Base-by-base conservation (phyloP, 2,888 invertebrate genomes). In the Druceiella hillmani region DNA sequence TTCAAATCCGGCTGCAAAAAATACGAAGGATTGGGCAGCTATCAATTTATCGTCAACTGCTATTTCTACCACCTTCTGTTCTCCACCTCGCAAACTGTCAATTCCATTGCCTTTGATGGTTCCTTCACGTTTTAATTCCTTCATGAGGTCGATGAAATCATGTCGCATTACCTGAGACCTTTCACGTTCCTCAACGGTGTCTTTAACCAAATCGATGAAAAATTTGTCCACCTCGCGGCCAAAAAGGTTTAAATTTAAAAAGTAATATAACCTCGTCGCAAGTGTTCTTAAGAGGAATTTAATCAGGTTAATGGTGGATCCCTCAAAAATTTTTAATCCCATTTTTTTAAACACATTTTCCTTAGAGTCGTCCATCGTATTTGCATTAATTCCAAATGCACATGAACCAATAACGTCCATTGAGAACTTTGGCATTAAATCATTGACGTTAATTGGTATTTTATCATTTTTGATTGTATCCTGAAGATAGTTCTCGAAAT, bases 1-100 rank as follows among this genome's bases (percentile, higher is more conserved):
- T 44, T 69, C 70, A 44, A 62, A 70, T 0, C 70, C 70, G 5
- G 60, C 72, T 2, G 55, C 52, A 39, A 64, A 68, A 46, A 71
- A 68, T 10, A 66, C 52, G 45, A 66, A 63, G 2, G 61, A 61
- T 46, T 70, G 66, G 0, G 66, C 62, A 2, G 57, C 55, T 12
- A 66, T 59, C 1, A 62, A 28, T 11, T 50, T 52, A 1, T 63
- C 56, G 3, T 57, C 57, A 7, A 64, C 42, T 40, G 58, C 55
- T 13, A 58, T 33, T 7, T 41, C 26, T 10, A 25, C 14, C 15
- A 39, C 31, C 10, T 36, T 25, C n/a, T 45, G 27, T n/a, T n/a
- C n/a, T n/a, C n/a, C n/a, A n/a, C n/a, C n/a, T n/a, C n/a, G n/a
- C n/a, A n/a, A n/a, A 12, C 13, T 27, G 25, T 17, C 26, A 13